Base-by-base conservation (phyloP, 2,113 vertebrate genomes). In the Rousettus leschenaultii region DNA sequence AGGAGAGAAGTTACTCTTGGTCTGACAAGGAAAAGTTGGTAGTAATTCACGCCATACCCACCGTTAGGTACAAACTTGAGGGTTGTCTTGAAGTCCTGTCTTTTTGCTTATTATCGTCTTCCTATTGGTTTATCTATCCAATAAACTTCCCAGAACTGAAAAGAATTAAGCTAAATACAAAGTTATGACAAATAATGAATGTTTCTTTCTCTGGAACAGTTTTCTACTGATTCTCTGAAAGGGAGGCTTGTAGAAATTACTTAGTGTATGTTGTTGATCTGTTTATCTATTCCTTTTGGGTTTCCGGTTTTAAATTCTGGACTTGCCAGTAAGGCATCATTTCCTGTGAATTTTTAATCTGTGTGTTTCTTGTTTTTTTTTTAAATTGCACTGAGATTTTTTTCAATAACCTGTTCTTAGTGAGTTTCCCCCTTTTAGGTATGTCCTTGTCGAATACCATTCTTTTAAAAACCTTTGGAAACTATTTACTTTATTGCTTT, bases 351-450 rank as follows among this genome's bases (percentile, higher is more conserved):
- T 94, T 96, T 95, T 97, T 97, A 92, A 88, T 95, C 68, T 87
- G 28, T 14, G 28, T 30, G 24, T 22, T 57, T 24, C 48, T 48
- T 48, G 48, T 51, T 70, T 43, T 78, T 82, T 83, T 74, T 95
- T 86, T 91, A 86, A 87, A 83, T 88, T 57, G 45, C 86, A 77
- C 87, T 94, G 95, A 96, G 75, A 94, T 96, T 97, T 98, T 16
- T 51, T 97, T 97, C 97, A 97, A 96, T 96, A 97, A 97, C 91
- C 92, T 89, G n/a, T 86, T 95, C 88, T 96, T 89, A 96, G 84
- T 89, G 94, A 97, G 90, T 96, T 96, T 97, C 53, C 63, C 19
- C 40, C 59, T 89, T 79, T 93, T 88, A 94, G 82, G 53, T 83
- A 79, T 70, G 57, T 96, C 85, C 85, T 94, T 95, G 51, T 97